Percentiles rank a stretch among this genome's conserved stretches.
These are phyloP conservation scores for Cephus pulcher DNA, from an alignment of 2,888 invertebrate species.

Conservation along the genomic window DNA sequence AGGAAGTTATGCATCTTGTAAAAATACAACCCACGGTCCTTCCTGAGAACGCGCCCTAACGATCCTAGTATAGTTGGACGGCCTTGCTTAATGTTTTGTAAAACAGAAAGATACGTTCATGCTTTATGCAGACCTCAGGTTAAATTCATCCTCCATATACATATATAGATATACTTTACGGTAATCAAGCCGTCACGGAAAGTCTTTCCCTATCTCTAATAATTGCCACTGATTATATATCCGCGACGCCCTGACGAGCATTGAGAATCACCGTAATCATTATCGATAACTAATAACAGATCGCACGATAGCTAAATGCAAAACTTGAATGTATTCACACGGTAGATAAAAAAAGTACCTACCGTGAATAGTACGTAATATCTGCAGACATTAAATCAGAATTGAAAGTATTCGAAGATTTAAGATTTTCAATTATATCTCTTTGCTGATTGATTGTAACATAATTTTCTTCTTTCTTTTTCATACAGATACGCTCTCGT, in stretches of 20 bases:
- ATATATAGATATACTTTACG: background rate
- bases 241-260: background rate
- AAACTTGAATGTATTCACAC: background rate
- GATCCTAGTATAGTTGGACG: background rate
- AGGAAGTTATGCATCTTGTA: background rate
- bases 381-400: background rate
- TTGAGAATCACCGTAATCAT: constrained; percentile 16
- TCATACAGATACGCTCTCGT: constrained; percentile 54
- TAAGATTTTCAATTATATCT: background rate
- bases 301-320: constrained; percentile 6
- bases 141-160: background rate
- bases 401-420: background rate
- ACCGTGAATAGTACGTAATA: background rate
- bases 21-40: background rate
- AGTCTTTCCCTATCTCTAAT: background rate
- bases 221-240: background rate
- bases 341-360: background rate
- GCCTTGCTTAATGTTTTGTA: background rate
- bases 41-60: background rate
- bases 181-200: background rate
- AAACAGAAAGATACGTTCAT: background rate
- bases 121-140: background rate
- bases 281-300: constrained; percentile 27
- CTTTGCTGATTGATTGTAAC: background rate
- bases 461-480: constrained; percentile 23